Percentiles rank a stretch among this genome's conserved stretches.
Evolutionary conservation across 1,140 invertebrate species (phyloP).

Genomic region (Sitophilus oryzae): DNA sequence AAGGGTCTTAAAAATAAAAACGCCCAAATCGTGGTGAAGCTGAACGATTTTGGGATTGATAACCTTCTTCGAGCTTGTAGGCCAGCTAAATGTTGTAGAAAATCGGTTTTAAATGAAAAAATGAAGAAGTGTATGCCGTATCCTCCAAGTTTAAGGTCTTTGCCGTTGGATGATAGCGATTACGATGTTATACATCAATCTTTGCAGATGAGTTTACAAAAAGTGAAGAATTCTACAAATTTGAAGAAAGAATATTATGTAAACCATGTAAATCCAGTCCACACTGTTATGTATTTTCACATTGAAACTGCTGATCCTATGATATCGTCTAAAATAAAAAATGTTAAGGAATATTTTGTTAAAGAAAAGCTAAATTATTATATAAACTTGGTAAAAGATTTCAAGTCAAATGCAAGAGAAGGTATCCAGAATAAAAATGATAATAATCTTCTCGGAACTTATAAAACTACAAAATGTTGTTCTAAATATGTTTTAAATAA

Average conservation of each 20-base stretch:
- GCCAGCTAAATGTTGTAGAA: constrained; percentile 37
- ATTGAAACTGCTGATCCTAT: background rate
- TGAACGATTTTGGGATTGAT: constrained; percentile 30
- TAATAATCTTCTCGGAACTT: no score
- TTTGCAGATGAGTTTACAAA: constrained; percentile 28
- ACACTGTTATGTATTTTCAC: constrained; percentile 2
- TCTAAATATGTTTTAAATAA: no score
- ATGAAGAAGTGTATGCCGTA: constrained; percentile 31
- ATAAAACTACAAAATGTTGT: no score
- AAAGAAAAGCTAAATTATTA: constrained; percentile 14
- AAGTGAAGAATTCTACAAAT: constrained; percentile 27
- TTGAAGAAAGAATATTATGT: constrained; percentile 10
- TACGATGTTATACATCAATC: constrained; percentile 28
- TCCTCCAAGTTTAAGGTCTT: constrained; percentile 30
- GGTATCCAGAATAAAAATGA: no score
- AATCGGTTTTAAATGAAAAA: constrained; percentile 31
- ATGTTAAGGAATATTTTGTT: background rate
- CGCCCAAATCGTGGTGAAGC: constrained; percentile 19
- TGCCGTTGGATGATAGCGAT: constrained; percentile 32
- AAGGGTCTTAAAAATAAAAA: constrained; percentile 27
- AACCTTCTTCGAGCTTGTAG: constrained; percentile 29
- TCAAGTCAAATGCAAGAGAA: no score
- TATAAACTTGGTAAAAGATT: constrained; percentile 17
- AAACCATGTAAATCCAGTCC: background rate
- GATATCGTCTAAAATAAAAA: background rate